Conservation (phyloP, 2,888 invertebrate genomes). For the Andrena praecox region DNA sequence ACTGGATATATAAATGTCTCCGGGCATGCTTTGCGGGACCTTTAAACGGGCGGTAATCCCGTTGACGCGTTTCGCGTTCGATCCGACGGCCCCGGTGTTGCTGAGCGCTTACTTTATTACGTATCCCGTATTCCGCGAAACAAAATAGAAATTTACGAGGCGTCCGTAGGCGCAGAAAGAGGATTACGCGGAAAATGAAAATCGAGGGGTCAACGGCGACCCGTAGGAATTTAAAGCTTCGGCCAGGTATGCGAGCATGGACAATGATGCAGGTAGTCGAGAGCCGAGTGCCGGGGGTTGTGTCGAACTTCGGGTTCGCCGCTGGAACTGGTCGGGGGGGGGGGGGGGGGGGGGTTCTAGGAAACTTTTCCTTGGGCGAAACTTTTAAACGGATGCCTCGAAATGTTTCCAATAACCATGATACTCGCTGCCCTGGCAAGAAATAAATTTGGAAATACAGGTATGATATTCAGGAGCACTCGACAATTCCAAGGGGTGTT, state of each 20-base stretch:
- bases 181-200: slow-evolving; percentile 8
- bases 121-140: background rate
- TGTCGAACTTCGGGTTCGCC: background rate
- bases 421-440: background rate
- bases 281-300: slow-evolving; percentile 23
- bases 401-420: background rate
- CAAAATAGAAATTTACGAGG: background rate
- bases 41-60: background rate
- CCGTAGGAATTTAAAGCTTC: slow-evolving; percentile 34
- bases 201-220: background rate
- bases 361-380: background rate
- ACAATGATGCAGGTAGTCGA: slow-evolving; percentile 51
- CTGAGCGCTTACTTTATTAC: background rate
- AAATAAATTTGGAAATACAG: too few relatives aligned
- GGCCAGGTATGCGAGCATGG: slow-evolving; percentile 28
- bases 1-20: background rate
- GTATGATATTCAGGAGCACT: too few relatives aligned
- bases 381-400: background rate
- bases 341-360: background rate
- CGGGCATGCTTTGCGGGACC: background rate
- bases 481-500: too few relatives aligned
- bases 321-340: background rate
- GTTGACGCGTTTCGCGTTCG: background rate
- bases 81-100: background rate
- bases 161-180: background rate